Percentiles rank a stretch among this genome's conserved stretches.
These are phyloP conservation scores for Orestias chungarensis DNA, from an alignment of 2,797 vertebrate genomes.

Conservation along the genomic window DNA sequence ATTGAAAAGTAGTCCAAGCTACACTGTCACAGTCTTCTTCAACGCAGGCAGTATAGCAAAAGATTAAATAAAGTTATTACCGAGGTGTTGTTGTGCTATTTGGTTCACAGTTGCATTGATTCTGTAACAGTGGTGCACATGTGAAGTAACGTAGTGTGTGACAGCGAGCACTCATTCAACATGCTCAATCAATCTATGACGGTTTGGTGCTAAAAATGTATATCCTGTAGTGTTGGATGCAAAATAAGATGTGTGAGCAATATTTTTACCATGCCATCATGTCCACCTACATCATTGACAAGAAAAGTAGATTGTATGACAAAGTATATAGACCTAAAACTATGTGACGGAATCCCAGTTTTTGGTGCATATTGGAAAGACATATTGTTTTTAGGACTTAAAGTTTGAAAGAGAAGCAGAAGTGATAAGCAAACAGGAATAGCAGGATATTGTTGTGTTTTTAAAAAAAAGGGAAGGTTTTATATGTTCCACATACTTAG, in stretches of 20 bases:
- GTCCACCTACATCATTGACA: not conserved
- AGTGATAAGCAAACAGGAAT: not conserved
- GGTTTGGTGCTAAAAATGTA: not conserved
- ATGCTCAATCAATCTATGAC: not conserved
- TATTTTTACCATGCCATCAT: not conserved
- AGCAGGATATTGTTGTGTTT: too few species aligned
- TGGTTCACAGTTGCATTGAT: slow-evolving; percentile 1
- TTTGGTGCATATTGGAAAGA: not conserved
- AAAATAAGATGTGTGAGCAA: not conserved
- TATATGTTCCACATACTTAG: slow-evolving; percentile 3
- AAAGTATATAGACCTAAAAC: not conserved
- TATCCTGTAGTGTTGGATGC: not conserved
- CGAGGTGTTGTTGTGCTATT: not conserved
- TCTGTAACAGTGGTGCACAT: not conserved
- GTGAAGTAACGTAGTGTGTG: not conserved
- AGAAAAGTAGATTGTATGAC: not conserved
- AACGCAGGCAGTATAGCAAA: not conserved
- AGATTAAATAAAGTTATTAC: not conserved
- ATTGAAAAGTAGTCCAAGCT: slow-evolving; percentile 1
- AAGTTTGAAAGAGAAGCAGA: not conserved
- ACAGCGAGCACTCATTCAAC: not conserved
- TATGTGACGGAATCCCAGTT: not conserved
- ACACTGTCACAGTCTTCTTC: slow-evolving; percentile 1
- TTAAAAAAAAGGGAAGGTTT: too few species aligned
- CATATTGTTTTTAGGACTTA: not conserved